These are phyloP conservation scores for Emydura subglobosa DNA, from an alignment of 2,113 vertebrate genomes.

Conservation along the genomic window DNA sequence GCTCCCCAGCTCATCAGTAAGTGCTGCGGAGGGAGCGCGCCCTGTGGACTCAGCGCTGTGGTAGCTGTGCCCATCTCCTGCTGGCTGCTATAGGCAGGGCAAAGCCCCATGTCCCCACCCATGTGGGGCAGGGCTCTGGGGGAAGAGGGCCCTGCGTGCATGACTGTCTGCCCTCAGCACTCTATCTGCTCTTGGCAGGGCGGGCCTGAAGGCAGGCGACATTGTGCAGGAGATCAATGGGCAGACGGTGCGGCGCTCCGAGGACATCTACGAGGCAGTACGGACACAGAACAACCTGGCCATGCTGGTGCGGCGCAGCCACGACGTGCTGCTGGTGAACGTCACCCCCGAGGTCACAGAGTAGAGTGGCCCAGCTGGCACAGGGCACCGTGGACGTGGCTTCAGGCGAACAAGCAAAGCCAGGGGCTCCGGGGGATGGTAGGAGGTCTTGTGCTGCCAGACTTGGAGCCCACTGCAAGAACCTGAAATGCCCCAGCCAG, in stretches of 20 bases:
- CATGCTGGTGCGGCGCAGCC: conserved; percentile 84
- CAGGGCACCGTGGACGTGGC: accelerated
- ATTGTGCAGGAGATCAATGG: conserved; percentile 84
- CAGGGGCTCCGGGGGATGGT: neutral
- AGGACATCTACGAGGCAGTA: conserved; percentile 91
- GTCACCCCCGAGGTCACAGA: conserved; percentile 89
- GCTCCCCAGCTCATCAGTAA: conserved; percentile 92
- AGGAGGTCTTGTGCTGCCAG: neutral
- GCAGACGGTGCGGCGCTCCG: conserved; percentile 79
- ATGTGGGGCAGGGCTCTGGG: neutral
- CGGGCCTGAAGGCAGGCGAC: conserved; percentile 83
- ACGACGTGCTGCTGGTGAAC: conserved; percentile 81
- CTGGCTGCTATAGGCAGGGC: neutral
- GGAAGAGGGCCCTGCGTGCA: neutral
- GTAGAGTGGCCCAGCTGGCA: conserved; percentile 66
- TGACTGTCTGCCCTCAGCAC: neutral
- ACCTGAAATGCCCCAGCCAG: neutral
- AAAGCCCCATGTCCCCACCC: neutral
- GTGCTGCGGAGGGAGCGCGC: neutral
- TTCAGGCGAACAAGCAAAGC: no score
- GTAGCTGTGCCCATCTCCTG: neutral
- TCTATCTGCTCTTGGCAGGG: conserved; percentile 28
- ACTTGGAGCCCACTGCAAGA: neutral
- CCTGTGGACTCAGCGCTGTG: neutral
- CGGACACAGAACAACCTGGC: conserved; percentile 84